These are phyloP conservation scores for Brenthis ino DNA, from an alignment of 2,888 invertebrate genomes.

Conservation along the genomic window DNA sequence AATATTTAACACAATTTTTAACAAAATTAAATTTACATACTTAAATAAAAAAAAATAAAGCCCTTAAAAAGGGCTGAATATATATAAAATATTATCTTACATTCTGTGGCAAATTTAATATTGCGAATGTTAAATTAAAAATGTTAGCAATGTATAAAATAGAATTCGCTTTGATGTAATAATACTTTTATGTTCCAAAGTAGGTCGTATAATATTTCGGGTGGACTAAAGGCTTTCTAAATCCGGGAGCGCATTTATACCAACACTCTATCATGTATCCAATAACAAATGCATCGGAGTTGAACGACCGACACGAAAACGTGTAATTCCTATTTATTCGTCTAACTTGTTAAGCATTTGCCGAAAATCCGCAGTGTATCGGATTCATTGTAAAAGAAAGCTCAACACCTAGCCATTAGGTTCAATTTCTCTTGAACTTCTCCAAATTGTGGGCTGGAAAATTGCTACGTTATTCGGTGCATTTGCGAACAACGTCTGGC, in stretches of 20 bases:
- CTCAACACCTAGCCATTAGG: slow-evolving; percentile 32
- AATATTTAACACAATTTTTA: too few species aligned
- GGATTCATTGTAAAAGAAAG: slow-evolving; percentile 29
- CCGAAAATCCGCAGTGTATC: slow-evolving; percentile 38
- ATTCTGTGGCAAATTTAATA: too few species aligned
- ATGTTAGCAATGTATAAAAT: too few species aligned
- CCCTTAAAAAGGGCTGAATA: too few species aligned
- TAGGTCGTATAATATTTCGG: background rate
- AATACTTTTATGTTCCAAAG: background rate
- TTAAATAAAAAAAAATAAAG: too few species aligned
- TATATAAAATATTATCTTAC: too few species aligned
- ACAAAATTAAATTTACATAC: too few species aligned
- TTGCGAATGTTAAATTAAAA: too few species aligned
- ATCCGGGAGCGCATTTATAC: background rate
- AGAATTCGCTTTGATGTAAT: too few species aligned
- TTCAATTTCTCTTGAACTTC: slow-evolving; percentile 36
- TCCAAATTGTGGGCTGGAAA: slow-evolving; percentile 38
- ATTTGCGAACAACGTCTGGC: slow-evolving; percentile 40
- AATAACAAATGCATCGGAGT: slow-evolving; percentile 33
- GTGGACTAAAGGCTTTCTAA: background rate
- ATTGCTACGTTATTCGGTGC: slow-evolving; percentile 41
- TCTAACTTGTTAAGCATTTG: slow-evolving; percentile 34
- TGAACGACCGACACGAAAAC: slow-evolving; percentile 39
- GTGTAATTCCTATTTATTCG: slow-evolving; percentile 38
- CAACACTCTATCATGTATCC: slow-evolving; percentile 8